Evolutionary conservation across 2,888 invertebrate genomes (phyloP), one percentile per base, ranked within the genome.

Genomic region (Boloria euphrosyne): DNA sequence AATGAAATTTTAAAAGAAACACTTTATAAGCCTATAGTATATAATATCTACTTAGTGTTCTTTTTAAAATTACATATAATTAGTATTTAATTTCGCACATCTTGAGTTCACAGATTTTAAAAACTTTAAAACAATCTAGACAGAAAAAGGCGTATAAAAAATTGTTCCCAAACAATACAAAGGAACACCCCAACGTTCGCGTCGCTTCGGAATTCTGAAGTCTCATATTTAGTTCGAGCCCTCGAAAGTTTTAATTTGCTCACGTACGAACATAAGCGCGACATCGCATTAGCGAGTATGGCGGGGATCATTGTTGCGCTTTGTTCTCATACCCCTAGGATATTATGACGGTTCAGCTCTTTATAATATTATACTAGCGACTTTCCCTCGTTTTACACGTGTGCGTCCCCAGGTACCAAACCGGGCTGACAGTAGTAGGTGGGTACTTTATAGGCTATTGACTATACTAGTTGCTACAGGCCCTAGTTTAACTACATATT

Each of bases 201-300:
- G 49, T 62, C 65, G 59, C 65, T 59, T 50, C 55, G 62, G 65
- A 55, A 63, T 62, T 63, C 65, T 60, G 70, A 38, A 61, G 68
- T 52, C 52, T 63, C 70, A 68, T 68, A 70, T 70, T 70, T 70
- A 50, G 64, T 59, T 52, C 31, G 52, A 47, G 58, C 76, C 75
- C 75, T 74, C 68, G 71, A 76, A 78, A 78, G 77, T 79, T 78
- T 79, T 77, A 81, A 80, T 79, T 80, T 76, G 79, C 79, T 76
- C 76, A 76, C 77, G 77, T 81, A 78, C 76, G 75, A 68, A 75
- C 76, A 78, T 77, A 77, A 73, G 75, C 79, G 77, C 73, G 73
- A 75, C 74, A 75, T 73, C 74, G 78, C 78, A 80, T 82, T 82
- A 81, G 81, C 76, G 75, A 79, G 80, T 77, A 80, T 76, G 74